These are phyloP conservation scores for Periparus ater DNA, from an alignment of 2,797 vertebrate genomes.

Conservation along the genomic window DNA sequence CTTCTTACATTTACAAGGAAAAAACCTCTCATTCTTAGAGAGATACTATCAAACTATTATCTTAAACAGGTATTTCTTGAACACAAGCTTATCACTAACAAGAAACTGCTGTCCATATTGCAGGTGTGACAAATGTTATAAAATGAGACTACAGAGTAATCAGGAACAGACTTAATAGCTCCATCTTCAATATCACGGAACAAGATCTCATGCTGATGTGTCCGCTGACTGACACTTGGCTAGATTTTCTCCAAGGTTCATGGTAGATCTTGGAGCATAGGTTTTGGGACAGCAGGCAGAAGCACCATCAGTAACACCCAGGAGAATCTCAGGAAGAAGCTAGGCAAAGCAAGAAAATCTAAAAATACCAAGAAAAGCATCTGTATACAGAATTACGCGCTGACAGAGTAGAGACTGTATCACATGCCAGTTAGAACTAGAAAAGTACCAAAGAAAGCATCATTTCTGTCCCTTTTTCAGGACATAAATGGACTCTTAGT, in stretches of 20 bases:
- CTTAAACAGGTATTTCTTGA: slow-evolving; percentile 51
- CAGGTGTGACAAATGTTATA: not conserved
- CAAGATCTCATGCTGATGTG: not conserved
- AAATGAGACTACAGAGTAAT: slow-evolving; percentile 18
- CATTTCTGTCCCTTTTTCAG: not conserved
- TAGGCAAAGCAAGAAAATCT: not conserved
- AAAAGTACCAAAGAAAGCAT: not conserved
- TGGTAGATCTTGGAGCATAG: not conserved
- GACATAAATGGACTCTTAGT: not conserved
- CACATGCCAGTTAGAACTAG: not conserved
- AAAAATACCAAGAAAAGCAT: not conserved
- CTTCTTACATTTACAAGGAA: slow-evolving; percentile 7
- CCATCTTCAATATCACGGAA: not conserved
- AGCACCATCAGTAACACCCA: not conserved
- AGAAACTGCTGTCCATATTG: not conserved
- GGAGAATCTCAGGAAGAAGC: not conserved
- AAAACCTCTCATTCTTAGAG: not conserved
- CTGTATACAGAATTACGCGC: not conserved
- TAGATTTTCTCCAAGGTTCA: not conserved
- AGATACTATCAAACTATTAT: slow-evolving; percentile 39
- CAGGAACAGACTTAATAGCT: not conserved
- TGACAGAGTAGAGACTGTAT: not conserved
- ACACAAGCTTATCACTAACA: not conserved
- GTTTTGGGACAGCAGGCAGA: not conserved
- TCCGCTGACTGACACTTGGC: not conserved